phyloP scores from a whole-genome alignment of 1,140 invertebrate genomes.

The Rhyacophila brunnea region DNA sequence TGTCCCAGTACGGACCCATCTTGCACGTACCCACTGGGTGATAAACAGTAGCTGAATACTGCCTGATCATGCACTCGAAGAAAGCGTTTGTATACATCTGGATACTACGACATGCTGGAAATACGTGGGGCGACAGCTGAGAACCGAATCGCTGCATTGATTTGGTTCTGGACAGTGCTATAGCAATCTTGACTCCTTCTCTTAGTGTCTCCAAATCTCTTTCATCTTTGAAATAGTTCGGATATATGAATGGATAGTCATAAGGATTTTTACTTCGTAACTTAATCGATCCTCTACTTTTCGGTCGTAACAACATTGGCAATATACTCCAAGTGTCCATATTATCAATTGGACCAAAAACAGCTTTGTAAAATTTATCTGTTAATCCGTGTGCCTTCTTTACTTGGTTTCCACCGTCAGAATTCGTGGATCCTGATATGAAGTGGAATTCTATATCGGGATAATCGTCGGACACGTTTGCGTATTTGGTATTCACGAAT shows the following conservation, averaged over 20 bases:
- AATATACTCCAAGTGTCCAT: constrained; percentile 83
- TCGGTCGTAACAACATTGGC: constrained; percentile 80
- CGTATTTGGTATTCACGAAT: constrained; percentile 82
- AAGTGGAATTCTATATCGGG: constrained; percentile 93
- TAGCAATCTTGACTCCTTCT: constrained; percentile 78
- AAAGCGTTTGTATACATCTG: constrained; percentile 53
- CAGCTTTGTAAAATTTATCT: constrained; percentile 69
- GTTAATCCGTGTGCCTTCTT: constrained; percentile 78
- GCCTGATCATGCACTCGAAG: constrained; percentile 61
- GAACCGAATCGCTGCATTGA: constrained; percentile 73
- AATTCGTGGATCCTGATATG: constrained; percentile 85
- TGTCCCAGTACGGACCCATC: constrained; percentile 87
- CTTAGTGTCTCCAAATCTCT: constrained; percentile 76
- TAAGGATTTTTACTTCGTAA: constrained; percentile 81
- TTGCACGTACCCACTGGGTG: constrained; percentile 70
- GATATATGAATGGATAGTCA: constrained; percentile 89
- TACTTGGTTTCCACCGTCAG: constrained; percentile 80
- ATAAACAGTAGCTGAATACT: constrained; percentile 63
- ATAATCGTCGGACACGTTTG: constrained; percentile 78
- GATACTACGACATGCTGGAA: constrained; percentile 47
- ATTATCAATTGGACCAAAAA: constrained; percentile 68
- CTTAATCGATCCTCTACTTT: constrained; percentile 76
- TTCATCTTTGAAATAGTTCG: constrained; percentile 84
- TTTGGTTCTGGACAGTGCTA: constrained; percentile 71
- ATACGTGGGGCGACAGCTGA: constrained; percentile 61